Evolutionary conservation across 2,797 vertebrate species (phyloP).

Genomic region (Cottoperca gobio): DNA sequence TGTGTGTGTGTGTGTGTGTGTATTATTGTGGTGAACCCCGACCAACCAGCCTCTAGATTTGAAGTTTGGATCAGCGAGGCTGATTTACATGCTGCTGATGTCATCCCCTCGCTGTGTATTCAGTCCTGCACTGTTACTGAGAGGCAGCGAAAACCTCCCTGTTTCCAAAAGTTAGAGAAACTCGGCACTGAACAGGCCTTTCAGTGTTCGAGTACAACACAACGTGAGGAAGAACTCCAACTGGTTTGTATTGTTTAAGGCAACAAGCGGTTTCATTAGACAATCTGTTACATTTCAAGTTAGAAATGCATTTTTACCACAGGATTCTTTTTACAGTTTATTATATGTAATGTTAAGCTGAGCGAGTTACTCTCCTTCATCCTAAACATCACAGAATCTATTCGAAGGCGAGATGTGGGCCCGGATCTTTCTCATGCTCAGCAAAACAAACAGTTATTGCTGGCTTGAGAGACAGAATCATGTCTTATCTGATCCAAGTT

Average conservation of each 20-base stretch:
- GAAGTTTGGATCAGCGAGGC: constrained; percentile 47
- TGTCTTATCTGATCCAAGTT: constrained; percentile 81
- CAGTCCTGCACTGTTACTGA: constrained; percentile 9
- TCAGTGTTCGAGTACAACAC: constrained; percentile 31
- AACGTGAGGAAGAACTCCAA: constrained; percentile 21
- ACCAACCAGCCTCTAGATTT: constrained; percentile 48
- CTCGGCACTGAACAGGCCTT: constrained; percentile 22
- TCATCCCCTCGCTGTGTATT: constrained; percentile 62
- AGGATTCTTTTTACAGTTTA: not conserved
- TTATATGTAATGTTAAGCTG: not conserved
- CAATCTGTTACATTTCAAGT: not conserved
- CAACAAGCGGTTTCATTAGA: not conserved
- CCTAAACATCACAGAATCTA: constrained; percentile 64
- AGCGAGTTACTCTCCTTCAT: constrained; percentile 52
- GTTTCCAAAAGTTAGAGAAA: constrained; percentile 36
- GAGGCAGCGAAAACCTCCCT: constrained; percentile 45
- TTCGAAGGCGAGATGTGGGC: constrained; percentile 67
- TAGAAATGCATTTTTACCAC: not conserved
- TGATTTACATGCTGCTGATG: constrained; percentile 75
- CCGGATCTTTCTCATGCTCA: constrained; percentile 71
- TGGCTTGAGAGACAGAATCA: constrained; percentile 77
- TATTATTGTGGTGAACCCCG: constrained; percentile 46
- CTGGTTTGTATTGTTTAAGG: not conserved
- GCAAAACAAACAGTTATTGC: constrained; percentile 81
- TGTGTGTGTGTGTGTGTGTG: constrained; percentile 28